A percentile compares a stretch with the other conserved stretches of the same genome.
Evolutionary conservation across 2,888 invertebrate species (phyloP).

Genomic region (Clusia tigrina): DNA sequence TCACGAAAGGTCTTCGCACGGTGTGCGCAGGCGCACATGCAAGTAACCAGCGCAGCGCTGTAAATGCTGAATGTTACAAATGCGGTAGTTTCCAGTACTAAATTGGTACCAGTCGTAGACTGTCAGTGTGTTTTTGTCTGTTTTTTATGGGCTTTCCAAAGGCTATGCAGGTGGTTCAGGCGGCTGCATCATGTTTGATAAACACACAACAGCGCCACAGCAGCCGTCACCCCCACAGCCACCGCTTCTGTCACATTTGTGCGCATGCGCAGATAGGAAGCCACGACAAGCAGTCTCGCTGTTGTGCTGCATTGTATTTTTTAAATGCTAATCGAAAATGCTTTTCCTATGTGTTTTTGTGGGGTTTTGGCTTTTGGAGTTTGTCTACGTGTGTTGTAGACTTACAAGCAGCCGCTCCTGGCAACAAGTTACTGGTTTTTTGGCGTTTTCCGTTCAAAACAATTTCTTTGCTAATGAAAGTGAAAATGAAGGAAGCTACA

Average conservation of each 20-base stretch:
- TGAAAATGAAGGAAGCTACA: too few relatives aligned
- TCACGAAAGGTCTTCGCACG: conserved; percentile 59
- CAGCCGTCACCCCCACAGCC: too few relatives aligned
- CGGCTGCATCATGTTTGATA: neutral
- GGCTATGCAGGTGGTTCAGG: conserved; percentile 18
- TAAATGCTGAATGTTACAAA: conserved; percentile 27
- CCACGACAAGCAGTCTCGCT: conserved; percentile 5
- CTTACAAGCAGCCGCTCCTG: too few relatives aligned
- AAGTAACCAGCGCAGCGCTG: conserved; percentile 3
- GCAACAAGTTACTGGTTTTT: too few relatives aligned
- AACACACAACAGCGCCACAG: neutral
- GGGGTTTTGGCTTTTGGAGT: neutral
- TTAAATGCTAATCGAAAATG: neutral
- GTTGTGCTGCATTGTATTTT: conserved; percentile 30
- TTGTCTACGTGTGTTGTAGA: neutral
- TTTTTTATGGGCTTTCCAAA: conserved; percentile 1
- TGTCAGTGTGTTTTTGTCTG: conserved; percentile 7
- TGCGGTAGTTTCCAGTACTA: conserved; percentile 53
- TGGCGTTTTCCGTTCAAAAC: too few relatives aligned
- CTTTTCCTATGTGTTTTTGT: neutral
- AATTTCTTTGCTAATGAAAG: too few relatives aligned
- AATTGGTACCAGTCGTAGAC: conserved; percentile 51
- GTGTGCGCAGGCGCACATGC: conserved; percentile 25
- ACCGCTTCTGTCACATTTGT: neutral
- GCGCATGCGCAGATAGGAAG: conserved; percentile 31